These are phyloP conservation scores for Catamblyrhynchus diadema DNA, from an alignment of 2,797 vertebrate species.

Conservation along the genomic window DNA sequence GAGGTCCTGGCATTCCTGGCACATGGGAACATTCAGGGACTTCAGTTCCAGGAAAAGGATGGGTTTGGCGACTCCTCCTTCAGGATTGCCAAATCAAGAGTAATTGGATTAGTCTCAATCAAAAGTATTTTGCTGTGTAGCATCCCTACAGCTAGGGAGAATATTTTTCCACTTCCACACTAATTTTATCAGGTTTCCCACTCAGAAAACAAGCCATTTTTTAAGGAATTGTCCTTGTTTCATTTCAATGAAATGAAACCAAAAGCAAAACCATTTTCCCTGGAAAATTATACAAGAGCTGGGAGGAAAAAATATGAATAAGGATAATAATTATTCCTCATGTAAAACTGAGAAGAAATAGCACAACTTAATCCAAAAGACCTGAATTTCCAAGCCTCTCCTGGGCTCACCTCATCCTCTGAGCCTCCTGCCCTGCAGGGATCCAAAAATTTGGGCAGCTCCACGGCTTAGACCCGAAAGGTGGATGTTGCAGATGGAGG, in stretches of 20 bases:
- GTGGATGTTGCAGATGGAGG: rapidly evolving
- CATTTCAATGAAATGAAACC: background rate
- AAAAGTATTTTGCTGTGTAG: background rate
- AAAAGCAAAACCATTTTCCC: background rate
- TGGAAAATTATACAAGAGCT: background rate
- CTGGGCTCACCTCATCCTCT: background rate
- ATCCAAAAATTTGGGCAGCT: background rate
- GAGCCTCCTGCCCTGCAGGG: background rate
- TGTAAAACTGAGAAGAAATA: background rate
- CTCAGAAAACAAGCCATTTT: background rate
- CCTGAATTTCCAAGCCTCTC: background rate
- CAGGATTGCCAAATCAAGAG: background rate
- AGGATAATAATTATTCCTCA: background rate
- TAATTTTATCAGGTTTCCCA: background rate
- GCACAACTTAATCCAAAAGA: background rate
- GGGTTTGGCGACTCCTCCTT: background rate
- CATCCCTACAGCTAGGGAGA: background rate
- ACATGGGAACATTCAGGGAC: background rate
- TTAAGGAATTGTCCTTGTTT: background rate
- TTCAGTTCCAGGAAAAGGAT: background rate
- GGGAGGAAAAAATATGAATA: background rate
- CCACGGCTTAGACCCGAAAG: rapidly evolving
- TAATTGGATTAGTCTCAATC: background rate
- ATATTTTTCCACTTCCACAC: background rate
- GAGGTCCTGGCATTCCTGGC: background rate